These are phyloP conservation scores for Lithobates pipiens DNA, from an alignment of 2,797 vertebrate genomes.

Conservation along the genomic window DNA sequence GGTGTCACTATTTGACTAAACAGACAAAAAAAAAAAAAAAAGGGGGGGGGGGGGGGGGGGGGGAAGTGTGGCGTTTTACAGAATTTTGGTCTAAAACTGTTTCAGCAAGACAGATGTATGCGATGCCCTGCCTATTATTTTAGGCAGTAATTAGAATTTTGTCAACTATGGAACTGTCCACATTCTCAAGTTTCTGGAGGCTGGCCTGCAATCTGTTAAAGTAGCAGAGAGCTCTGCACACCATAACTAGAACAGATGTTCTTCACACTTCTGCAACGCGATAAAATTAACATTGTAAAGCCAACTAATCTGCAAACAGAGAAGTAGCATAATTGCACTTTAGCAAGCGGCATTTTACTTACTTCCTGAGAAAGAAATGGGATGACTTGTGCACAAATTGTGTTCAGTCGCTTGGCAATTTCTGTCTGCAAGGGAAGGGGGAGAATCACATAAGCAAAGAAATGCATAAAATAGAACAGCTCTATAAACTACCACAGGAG, in stretches of 20 bases:
- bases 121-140: neutral
- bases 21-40: too few relatives aligned
- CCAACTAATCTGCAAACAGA: slow-evolving; percentile 80
- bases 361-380: slow-evolving; percentile 99
- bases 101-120: too few relatives aligned
- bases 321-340: slow-evolving; percentile 79
- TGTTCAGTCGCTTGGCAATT: slow-evolving; percentile 97
- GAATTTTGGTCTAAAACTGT: too few relatives aligned
- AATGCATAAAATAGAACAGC: neutral
- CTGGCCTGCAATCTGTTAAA: slow-evolving; percentile 70
- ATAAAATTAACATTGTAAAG: slow-evolving; percentile 83
- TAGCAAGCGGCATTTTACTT: slow-evolving; percentile 82
- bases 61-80: too few relatives aligned
- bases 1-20: too few relatives aligned
- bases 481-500: too few relatives aligned
- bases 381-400: slow-evolving; percentile 98
- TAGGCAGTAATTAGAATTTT: slow-evolving; percentile 2
- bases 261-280: slow-evolving; percentile 74
- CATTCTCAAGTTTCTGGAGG: slow-evolving; percentile 61
- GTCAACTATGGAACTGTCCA: neutral
- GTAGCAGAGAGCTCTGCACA: slow-evolving; percentile 73
- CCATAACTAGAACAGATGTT: slow-evolving; percentile 79
- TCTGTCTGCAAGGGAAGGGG: slow-evolving; percentile 83
- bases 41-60: too few relatives aligned
- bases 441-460: slow-evolving; percentile 22